Base-by-base conservation (phyloP, 2,113 vertebrate species). In the Eretmochelys imbricata region DNA sequence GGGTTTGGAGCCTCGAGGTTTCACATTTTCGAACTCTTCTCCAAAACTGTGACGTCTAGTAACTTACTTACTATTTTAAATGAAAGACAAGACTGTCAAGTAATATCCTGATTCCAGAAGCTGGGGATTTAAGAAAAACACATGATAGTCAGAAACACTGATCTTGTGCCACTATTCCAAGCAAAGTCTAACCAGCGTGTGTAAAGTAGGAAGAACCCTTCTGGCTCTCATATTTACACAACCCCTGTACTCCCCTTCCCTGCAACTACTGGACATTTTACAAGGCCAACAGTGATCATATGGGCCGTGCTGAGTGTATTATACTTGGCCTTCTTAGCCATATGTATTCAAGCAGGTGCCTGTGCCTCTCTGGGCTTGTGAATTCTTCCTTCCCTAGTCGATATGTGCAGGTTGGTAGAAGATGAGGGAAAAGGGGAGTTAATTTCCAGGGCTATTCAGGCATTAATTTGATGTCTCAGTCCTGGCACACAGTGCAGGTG, bases 221-320 rank as follows among this genome's bases (percentile, higher is more conserved):
- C 59, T 62, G 59, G 53, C 53, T 22, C 53, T 54, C 53, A 22
- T 54, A 54, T 54, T 54, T 20, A 54, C 53, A 54, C 20, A 54
- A 20, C 59, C 31, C 31, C 59, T 62, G 31, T 62, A 35, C 59
- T 29, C 3, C 59, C 59, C 6, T 31, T 62, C 59, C 31, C 31
- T 35, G 27, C 29, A 29, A 62, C 59, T 31, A 62, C 25, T 55
- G 54, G 27, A 16, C 65, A 1, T 24, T 93, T 82, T 19, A 80
- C 31, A 94, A 2, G 31, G 20, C 5, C 5, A 84, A 16, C 38
- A 85, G 46, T 19, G 91, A 55, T 53, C 2, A n/a, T 22, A 27
- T 1, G 20, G 2, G 6, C 51, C 42, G 1, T 0, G 25, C 57
- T 62, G 57, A 25, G 29, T 31, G 0, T 0, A 0, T 7, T 88